Percentiles rank a stretch among this genome's conserved stretches.
Conservation (phyloP, 2,888 invertebrate genomes). For the Drosophila cognata region DNA sequence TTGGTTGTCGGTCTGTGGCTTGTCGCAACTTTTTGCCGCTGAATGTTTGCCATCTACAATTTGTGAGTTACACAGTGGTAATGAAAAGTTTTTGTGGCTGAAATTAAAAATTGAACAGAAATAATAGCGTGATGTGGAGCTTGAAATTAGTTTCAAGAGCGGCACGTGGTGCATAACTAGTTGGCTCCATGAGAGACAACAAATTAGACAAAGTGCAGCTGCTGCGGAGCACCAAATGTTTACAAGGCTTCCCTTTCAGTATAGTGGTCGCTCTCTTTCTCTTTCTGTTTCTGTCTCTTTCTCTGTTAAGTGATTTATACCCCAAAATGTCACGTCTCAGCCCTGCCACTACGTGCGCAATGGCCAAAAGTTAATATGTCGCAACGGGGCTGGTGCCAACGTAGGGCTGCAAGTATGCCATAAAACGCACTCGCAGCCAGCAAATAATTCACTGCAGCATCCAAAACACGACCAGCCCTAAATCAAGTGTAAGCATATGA, state of each 20-base stretch:
- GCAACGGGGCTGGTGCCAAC: conserved; percentile 8
- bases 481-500: conserved; percentile 65
- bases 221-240: conserved; percentile 27
- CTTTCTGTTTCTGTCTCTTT: not conserved
- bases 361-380: conserved; percentile 64
- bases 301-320: not conserved
- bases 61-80: conserved; percentile 10
- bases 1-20: not conserved
- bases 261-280: not conserved
- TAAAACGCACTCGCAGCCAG: conserved; percentile 59
- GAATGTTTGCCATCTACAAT: conserved; percentile 4
- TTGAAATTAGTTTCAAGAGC: conserved; percentile 33
- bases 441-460: conserved; percentile 46
- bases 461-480: conserved; percentile 36
- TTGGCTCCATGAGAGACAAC: conserved; percentile 20
- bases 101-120: conserved; percentile 62
- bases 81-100: conserved; percentile 31
- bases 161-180: conserved; percentile 51
- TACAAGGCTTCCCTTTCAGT: conserved; percentile 1
- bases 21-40: conserved; percentile 15
- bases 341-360: conserved; percentile 55
- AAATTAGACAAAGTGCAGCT: conserved; percentile 57
- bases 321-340: conserved; percentile 62
- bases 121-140: conserved; percentile 19
- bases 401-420: conserved; percentile 31